Conservation (phyloP, 2,888 invertebrate species). For the Rotaria magnacalcarata region DNA sequence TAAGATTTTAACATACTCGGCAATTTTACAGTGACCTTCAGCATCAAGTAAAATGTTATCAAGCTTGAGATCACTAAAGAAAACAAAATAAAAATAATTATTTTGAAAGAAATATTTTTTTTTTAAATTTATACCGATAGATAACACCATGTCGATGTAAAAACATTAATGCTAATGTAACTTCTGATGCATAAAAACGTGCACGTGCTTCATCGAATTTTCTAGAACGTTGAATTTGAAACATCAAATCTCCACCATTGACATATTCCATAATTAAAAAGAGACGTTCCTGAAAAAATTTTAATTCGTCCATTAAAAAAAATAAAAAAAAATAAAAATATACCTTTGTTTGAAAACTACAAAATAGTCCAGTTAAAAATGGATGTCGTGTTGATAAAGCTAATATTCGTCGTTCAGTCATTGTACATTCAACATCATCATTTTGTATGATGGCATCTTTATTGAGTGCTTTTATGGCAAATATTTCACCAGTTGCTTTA, state of each 20-base stretch:
- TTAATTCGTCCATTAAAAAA: neutral
- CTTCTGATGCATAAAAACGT: constrained; percentile 95
- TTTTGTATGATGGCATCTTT: constrained; percentile 97
- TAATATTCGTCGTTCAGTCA: constrained; percentile 93
- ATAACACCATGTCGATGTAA: constrained; percentile 92
- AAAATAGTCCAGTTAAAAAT: constrained; percentile 91
- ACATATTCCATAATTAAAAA: constrained; percentile 67
- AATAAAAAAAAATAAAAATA: neutral
- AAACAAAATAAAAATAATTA: neutral
- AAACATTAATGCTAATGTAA: constrained; percentile 92
- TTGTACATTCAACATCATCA: constrained; percentile 97
- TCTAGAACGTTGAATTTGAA: constrained; percentile 94
- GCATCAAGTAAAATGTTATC: constrained; percentile 94
- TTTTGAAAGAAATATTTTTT: neutral
- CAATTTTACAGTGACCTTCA: constrained; percentile 69
- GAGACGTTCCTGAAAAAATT: constrained; percentile 69
- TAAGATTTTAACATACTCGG: constrained; percentile 52
- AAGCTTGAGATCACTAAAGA: constrained; percentile 87
- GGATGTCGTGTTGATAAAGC: constrained; percentile 95
- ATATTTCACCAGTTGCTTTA: constrained; percentile 80
- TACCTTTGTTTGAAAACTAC: constrained; percentile 88
- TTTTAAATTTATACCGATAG: constrained; percentile 65
- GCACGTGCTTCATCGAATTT: constrained; percentile 93
- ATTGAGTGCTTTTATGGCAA: constrained; percentile 74
- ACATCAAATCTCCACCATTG: constrained; percentile 77